Conservation (phyloP, 2,113 vertebrate species). For the Poecile atricapillus region DNA sequence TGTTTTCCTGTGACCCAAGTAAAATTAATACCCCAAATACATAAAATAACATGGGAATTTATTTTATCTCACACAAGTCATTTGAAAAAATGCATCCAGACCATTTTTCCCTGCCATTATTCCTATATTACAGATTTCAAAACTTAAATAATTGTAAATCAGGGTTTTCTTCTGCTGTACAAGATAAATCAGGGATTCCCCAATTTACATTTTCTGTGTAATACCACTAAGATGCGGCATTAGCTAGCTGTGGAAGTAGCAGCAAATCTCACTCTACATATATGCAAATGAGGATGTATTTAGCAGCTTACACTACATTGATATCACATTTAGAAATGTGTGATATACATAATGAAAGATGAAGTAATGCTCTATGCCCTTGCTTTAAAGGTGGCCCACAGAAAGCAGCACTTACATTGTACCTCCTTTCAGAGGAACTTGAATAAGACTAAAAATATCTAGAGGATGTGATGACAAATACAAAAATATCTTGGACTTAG, state of each 20-base stretch:
- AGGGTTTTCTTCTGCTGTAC: not conserved
- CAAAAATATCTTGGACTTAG: not conserved
- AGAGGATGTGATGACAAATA: not conserved
- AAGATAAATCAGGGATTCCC: not conserved
- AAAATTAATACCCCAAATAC: constrained; percentile 70
- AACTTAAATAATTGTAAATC: constrained; percentile 6
- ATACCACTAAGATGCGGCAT: not conserved
- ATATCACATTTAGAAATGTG: not conserved
- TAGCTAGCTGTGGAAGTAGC: not conserved
- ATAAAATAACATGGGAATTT: constrained; percentile 39
- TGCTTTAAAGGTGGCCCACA: not conserved
- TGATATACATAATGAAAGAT: not conserved
- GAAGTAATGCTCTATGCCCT: not conserved
- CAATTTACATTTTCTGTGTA: not conserved
- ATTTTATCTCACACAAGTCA: not conserved
- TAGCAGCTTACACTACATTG: not conserved
- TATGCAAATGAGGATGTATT: not conserved
- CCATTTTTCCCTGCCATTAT: not conserved
- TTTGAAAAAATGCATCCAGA: constrained; percentile 34
- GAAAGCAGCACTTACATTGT: not conserved
- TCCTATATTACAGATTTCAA: not conserved
- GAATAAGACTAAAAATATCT: not conserved
- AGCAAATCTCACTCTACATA: constrained; percentile 2
- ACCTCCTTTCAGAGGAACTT: not conserved
- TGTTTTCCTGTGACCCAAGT: constrained; percentile 53